Base-by-base conservation (phyloP, 2,888 invertebrate genomes). In the Eupithecia subfuscata region DNA sequence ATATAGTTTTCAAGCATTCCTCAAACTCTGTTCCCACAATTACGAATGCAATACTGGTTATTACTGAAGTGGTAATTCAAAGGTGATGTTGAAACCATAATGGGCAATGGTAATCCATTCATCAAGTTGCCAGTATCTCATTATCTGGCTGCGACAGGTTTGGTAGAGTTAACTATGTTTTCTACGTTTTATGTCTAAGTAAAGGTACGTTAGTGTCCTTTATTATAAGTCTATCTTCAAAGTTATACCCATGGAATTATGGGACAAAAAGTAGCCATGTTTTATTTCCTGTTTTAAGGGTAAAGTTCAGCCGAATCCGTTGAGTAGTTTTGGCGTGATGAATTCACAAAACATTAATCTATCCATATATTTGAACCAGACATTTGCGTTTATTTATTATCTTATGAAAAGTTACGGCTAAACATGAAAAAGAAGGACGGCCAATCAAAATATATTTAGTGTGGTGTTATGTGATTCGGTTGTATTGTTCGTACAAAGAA, bases 31-130 rank as follows among this genome's bases (percentile, higher is more conserved):
- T 72, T 71, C 70, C 37, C 70, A 76, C 70, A 70, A 63, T 76
- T 71, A 73, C 70, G 70, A 72, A 78, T 74, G 76, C 69, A 60
- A 70, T 77, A 60, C 69, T 37, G 34, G 68, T 72, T 73, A 43
- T 56, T 67, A 67, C 65, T 67, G 52, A 64, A 64, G 67, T 70
- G 70, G 56, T 22, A 67, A 73, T 70, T 60, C 67, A 70, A 73
- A 73, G 73, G 71, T 73, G 63, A 73, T 76, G 73, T 76, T 76
- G 76, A 52, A 76, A 76, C 71, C 73, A 69, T 76, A 76, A 76
- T 73, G 68, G 67, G 70, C 70, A 56, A 64, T 43, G 67, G 67
- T 63, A 65, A 73, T 25, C 73, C 65, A 69, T 71, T 64, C 75
- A 76, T 68, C 67, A 75, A 52, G 37, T 68, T 30, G 16, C 37